Evolutionary conservation across 2,113 vertebrate species (phyloP).

Genomic region (Gorsachius goisagi): DNA sequence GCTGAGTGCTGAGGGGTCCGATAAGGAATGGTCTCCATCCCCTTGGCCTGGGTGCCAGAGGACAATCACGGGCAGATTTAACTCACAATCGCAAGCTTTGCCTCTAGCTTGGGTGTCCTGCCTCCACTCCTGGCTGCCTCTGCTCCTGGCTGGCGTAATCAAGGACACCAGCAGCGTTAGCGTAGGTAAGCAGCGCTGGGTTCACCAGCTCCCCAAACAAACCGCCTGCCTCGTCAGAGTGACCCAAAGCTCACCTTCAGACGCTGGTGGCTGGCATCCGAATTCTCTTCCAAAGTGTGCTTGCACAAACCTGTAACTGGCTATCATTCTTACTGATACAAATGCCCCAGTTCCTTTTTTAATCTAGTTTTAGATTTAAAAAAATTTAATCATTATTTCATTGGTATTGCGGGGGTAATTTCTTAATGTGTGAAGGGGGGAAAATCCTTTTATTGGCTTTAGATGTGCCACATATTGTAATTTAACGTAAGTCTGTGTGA

Average conservation of each 20-base stretch:
- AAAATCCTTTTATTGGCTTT: background rate
- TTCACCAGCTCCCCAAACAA: background rate
- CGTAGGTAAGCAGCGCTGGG: background rate
- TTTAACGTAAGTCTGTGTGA: background rate
- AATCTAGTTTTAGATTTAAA: background rate
- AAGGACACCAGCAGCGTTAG: fast-evolving
- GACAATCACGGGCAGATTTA: background rate
- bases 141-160: background rate
- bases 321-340: background rate
- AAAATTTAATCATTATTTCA: background rate
- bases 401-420: background rate
- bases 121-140: background rate
- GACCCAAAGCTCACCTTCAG: background rate
- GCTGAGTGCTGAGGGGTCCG: fast-evolving
- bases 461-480: background rate
- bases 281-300: background rate
- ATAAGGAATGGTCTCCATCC: background rate
- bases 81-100: background rate
- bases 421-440: background rate
- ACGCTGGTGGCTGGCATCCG: fast-evolving
- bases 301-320: background rate
- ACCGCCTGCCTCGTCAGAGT: fast-evolving
- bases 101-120: background rate
- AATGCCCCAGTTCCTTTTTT: background rate
- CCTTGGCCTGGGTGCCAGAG: background rate